phyloP scores from a whole-genome alignment of 1,140 invertebrate genomes.

The Nasonia vitripennis region DNA sequence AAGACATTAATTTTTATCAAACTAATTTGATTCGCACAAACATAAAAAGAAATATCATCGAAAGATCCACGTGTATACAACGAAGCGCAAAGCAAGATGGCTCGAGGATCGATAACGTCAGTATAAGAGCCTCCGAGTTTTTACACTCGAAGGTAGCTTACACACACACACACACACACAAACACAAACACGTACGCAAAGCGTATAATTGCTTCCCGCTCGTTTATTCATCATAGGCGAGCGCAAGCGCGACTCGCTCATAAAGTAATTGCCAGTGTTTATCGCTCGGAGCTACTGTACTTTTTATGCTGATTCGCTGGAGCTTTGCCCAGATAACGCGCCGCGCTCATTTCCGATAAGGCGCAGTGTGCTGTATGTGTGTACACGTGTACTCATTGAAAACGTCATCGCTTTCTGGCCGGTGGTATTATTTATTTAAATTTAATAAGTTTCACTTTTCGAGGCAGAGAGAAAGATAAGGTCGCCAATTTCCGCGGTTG shows the following conservation, averaged over 20 bases:
- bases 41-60: neutral
- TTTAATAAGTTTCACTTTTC: constrained; percentile 14
- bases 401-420: constrained; percentile 27
- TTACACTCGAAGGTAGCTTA: neutral
- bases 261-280: constrained; percentile 16
- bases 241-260: neutral
- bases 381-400: constrained; percentile 4
- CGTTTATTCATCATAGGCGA: constrained; percentile 4
- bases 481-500: constrained; percentile 2
- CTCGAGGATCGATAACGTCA: neutral
- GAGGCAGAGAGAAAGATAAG: neutral
- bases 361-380: neutral
- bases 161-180: neutral
- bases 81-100: neutral
- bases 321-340: neutral
- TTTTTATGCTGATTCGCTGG: constrained; percentile 18
- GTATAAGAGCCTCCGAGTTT: neutral
- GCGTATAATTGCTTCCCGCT: constrained; percentile 9
- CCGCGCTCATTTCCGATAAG: constrained; percentile 12
- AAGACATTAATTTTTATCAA: no score
- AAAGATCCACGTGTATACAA: no score
- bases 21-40: no score
- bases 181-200: neutral
- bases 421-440: constrained; percentile 32
- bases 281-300: neutral